Percentiles rank a stretch among this genome's conserved stretches.
phyloP scores from a whole-genome alignment of 2,888 invertebrate genomes.

The Apamea crenata region DNA sequence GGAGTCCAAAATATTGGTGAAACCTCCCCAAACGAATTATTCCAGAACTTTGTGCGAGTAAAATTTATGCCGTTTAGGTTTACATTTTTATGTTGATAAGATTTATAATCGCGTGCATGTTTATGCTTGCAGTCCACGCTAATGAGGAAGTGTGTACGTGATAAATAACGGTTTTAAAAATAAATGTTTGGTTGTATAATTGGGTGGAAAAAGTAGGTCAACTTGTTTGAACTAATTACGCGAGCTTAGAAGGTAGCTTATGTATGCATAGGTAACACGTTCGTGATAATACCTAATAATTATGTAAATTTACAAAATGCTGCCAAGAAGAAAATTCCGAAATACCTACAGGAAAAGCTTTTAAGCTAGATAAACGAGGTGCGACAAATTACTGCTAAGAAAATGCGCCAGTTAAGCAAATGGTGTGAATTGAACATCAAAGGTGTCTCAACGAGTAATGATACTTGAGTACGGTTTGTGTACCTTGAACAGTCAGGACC shows the following conservation, averaged over 20 bases:
- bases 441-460: neutral
- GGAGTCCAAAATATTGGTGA: conserved; percentile 78
- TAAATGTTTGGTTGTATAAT: conserved; percentile 57
- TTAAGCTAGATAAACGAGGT: conserved; percentile 38
- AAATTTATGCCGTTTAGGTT: conserved; percentile 36
- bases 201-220: conserved; percentile 53
- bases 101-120: conserved; percentile 56
- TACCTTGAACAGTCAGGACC: neutral
- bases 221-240: conserved; percentile 50
- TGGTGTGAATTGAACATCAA: conserved; percentile 15
- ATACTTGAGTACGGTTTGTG: conserved; percentile 1
- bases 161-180: conserved; percentile 50
- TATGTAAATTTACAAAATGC: conserved; percentile 23
- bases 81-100: conserved; percentile 29
- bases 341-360: conserved; percentile 27
- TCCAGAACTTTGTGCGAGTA: conserved; percentile 61
- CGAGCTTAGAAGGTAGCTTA: conserved; percentile 16
- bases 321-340: conserved; percentile 16
- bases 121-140: conserved; percentile 49
- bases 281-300: conserved; percentile 17
- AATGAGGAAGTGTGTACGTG: conserved; percentile 54
- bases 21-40: conserved; percentile 71
- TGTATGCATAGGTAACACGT: conserved; percentile 19
- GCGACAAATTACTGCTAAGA: conserved; percentile 39
- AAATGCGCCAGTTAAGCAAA: conserved; percentile 30